Percentiles rank a stretch among this genome's conserved stretches.
Evolutionary conservation across 1,140 invertebrate species (phyloP).

Genomic region (Neodiprion fabricii): DNA sequence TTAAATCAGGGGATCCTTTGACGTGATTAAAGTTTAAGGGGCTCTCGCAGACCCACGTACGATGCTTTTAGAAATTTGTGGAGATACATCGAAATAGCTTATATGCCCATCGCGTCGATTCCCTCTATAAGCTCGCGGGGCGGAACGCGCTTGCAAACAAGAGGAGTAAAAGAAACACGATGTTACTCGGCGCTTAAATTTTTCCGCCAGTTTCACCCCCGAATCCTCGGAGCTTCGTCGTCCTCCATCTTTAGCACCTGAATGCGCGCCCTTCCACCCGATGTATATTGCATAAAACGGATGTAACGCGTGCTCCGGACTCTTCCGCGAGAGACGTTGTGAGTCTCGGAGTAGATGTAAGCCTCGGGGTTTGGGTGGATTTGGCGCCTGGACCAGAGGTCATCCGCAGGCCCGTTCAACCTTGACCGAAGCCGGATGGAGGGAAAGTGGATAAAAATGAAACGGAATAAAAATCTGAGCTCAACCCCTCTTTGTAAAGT

Average conservation of each 20-base stretch:
- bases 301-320: no score
- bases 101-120: background rate
- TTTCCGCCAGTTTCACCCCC: background rate
- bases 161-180: no score
- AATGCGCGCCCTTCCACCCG: no score
- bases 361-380: no score
- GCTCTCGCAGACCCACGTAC: background rate
- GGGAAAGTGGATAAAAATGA: no score
- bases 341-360: no score
- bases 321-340: no score
- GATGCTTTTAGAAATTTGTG: background rate
- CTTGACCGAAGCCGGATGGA: no score
- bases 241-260: no score
- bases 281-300: no score
- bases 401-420: no score
- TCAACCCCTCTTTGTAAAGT: slow-evolving; percentile 5
- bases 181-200: background rate
- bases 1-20: background rate
- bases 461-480: slow-evolving; percentile 3
- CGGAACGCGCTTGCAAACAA: background rate
- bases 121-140: background rate
- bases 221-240: background rate
- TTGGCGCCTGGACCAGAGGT: no score
- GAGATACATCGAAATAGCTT: background rate
- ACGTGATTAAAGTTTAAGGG: slow-evolving; percentile 7